A percentile compares a stretch with the other conserved stretches of the same genome.
These are phyloP conservation scores for Trichonephila clavipes DNA, from an alignment of 1,140 invertebrate species.

Conservation along the genomic window DNA sequence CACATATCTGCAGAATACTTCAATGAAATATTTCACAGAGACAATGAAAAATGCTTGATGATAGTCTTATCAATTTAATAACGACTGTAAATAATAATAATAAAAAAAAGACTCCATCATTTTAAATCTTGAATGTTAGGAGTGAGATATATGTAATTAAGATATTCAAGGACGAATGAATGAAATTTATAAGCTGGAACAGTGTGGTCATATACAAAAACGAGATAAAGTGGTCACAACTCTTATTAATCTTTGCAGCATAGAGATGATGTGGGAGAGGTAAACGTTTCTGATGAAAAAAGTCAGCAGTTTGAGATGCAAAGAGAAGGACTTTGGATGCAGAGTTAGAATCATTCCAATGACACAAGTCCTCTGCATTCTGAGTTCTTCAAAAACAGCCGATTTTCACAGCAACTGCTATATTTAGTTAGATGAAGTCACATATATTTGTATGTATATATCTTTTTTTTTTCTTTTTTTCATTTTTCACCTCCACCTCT, in stretches of 20 bases:
- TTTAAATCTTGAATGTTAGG: background rate
- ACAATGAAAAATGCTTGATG: background rate
- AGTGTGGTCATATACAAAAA: conserved; percentile 20
- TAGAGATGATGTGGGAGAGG: conserved; percentile 50
- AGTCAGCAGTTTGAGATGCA: conserved; percentile 21
- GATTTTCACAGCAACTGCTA: background rate
- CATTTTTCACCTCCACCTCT: conserved; percentile 44
- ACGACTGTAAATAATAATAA: background rate
- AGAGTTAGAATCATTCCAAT: background rate
- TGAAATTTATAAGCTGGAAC: background rate
- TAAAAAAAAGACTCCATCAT: background rate
- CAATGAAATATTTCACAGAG: background rate
- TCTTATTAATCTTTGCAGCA: conserved; percentile 45
- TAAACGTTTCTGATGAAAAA: conserved; percentile 40
- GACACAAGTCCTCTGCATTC: conserved; percentile 17
- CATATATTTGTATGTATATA: background rate
- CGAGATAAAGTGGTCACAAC: conserved; percentile 39
- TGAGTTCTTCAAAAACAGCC: conserved; percentile 13
- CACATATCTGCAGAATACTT: background rate
- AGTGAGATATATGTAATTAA: background rate
- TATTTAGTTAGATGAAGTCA: background rate
- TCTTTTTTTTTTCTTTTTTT: background rate
- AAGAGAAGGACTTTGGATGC: background rate
- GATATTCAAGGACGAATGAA: conserved; percentile 17
- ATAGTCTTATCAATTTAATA: background rate